phyloP scores from a whole-genome alignment of 2,797 vertebrate species.

The Anomalospiza imberbis region DNA sequence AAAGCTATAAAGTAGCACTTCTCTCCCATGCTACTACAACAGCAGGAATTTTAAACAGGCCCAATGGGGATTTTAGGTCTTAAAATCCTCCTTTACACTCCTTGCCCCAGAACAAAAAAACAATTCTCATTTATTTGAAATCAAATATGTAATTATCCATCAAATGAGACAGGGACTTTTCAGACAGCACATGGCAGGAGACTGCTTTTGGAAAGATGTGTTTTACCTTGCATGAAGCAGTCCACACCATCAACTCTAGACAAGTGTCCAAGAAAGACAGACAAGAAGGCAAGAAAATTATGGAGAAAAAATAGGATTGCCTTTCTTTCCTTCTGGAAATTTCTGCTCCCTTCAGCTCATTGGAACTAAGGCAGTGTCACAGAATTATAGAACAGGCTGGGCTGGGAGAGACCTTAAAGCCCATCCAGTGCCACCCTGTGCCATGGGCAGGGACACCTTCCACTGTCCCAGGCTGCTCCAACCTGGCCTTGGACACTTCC shows the following conservation, averaged over 20 bases:
- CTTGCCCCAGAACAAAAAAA: neutral
- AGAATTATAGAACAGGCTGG: neutral
- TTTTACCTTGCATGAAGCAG: neutral
- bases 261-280: neutral
- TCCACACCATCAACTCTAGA: neutral
- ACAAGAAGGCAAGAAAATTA: neutral
- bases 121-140: neutral
- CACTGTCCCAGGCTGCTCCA: neutral
- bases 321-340: neutral
- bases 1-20: neutral
- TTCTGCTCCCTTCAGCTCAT: neutral
- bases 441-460: neutral
- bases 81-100: neutral
- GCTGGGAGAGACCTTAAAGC: neutral
- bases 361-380: neutral
- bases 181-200: neutral
- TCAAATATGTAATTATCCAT: neutral
- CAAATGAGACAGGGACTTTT: neutral
- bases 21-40: fast-evolving
- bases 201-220: neutral
- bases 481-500: neutral
- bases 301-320: neutral
- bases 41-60: neutral
- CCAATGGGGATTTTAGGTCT: neutral
- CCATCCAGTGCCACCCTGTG: neutral